A percentile compares a stretch with the other conserved stretches of the same genome.
phyloP scores from a whole-genome alignment of 2,888 invertebrate genomes.

The Pachycephus smyrnensis region DNA sequence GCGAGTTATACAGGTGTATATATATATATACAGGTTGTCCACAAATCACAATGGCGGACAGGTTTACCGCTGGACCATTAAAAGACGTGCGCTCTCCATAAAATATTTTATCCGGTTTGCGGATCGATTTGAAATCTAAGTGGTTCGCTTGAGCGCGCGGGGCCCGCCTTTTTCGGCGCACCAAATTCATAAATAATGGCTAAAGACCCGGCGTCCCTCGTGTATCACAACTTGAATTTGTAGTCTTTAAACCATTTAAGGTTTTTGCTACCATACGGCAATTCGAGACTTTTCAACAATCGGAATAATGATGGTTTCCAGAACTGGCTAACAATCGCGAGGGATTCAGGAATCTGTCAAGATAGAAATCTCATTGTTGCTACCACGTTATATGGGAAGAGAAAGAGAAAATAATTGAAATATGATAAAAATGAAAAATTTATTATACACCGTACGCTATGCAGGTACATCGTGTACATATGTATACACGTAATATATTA shows the following conservation, averaged over 20 bases:
- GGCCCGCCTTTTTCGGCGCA: constrained; percentile 51
- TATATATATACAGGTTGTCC: not conserved
- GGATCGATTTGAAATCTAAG: constrained; percentile 50
- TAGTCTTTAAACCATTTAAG: constrained; percentile 63
- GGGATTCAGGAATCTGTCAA: constrained; percentile 22
- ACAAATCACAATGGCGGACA: constrained; percentile 11
- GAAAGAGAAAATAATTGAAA: too few relatives aligned
- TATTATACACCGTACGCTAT: too few relatives aligned
- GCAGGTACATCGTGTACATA: too few relatives aligned
- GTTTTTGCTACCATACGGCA: constrained; percentile 48
- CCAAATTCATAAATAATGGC: constrained; percentile 65
- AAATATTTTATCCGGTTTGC: constrained; percentile 59
- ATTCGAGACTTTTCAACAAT: constrained; percentile 26
- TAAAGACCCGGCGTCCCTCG: constrained; percentile 49
- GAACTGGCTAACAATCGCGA: constrained; percentile 31
- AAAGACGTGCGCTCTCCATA: constrained; percentile 43
- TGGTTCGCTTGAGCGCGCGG: constrained; percentile 16
- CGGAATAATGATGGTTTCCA: constrained; percentile 33
- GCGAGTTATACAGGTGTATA: not conserved
- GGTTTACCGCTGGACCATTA: constrained; percentile 16
- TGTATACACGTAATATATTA: too few relatives aligned
- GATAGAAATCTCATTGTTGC: too few relatives aligned
- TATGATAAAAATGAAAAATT: too few relatives aligned
- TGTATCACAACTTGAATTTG: constrained; percentile 56
- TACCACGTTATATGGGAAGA: too few relatives aligned